Evolutionary conservation across 2,888 invertebrate genomes (phyloP).

Genomic region (Microchrysa polita): DNA sequence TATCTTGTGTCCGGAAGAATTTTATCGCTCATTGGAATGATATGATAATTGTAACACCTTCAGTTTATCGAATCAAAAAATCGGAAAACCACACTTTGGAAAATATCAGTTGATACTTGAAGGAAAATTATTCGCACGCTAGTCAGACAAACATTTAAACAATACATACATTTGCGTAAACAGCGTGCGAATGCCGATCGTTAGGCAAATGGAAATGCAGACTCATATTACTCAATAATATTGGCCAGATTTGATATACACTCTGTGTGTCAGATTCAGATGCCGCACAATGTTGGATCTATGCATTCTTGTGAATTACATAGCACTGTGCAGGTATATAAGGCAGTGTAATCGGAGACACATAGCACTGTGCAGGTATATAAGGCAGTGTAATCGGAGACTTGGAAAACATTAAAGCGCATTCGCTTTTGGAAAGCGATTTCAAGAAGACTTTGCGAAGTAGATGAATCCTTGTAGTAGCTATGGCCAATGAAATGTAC

Average conservation of each 20-base stretch:
- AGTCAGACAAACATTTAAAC: not conserved
- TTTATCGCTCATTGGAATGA: not conserved
- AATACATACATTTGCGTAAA: too few relatives aligned
- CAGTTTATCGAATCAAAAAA: not conserved
- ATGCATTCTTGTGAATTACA: conserved; percentile 24
- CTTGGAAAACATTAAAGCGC: not conserved
- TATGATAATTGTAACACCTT: conserved; percentile 24
- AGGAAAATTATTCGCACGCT: conserved; percentile 22
- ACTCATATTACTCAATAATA: conserved; percentile 40
- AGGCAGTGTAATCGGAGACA: not conserved
- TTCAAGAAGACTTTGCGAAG: too few relatives aligned
- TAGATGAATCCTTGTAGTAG: too few relatives aligned
- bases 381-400: not conserved
- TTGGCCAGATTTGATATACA: not conserved
- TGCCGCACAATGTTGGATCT: not conserved
- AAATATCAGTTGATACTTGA: not conserved
- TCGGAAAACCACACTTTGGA: conserved; percentile 13
- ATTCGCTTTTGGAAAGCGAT: not conserved
- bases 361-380: not conserved
- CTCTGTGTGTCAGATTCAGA: not conserved
- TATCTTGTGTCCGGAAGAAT: conserved; percentile 42
- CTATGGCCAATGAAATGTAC: not conserved
- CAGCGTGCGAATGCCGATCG: conserved; percentile 36
- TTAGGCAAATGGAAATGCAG: conserved; percentile 40
- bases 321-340: not conserved